A percentile compares a stretch with the other conserved stretches of the same genome.
phyloP scores from a whole-genome alignment of 1,140 invertebrate genomes.

The Cyclina sinensis region DNA sequence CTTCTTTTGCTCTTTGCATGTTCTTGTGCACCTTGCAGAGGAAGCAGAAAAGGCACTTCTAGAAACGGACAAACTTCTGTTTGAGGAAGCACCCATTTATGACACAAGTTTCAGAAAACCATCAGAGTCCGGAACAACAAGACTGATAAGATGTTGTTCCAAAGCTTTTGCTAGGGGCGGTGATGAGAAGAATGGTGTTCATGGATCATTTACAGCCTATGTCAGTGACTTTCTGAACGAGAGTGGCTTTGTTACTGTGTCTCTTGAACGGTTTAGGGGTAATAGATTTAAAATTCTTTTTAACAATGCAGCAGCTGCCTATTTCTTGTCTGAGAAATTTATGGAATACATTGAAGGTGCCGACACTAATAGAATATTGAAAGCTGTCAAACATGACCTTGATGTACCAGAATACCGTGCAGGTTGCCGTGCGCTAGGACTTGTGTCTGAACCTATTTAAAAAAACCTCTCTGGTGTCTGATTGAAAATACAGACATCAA shows the following conservation, averaged over 20 bases:
- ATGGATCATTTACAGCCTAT: background rate
- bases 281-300: slow-evolving; percentile 55
- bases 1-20: slow-evolving; percentile 53
- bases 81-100: slow-evolving; percentile 27
- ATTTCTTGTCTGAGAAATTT: background rate
- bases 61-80: slow-evolving; percentile 20
- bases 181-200: slow-evolving; percentile 64
- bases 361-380: background rate
- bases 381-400: slow-evolving; percentile 33
- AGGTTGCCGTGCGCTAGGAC: slow-evolving; percentile 42
- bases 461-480: background rate
- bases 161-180: slow-evolving; percentile 68
- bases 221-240: slow-evolving; percentile 20
- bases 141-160: slow-evolving; percentile 33
- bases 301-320: slow-evolving; percentile 27
- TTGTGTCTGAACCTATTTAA: slow-evolving; percentile 41
- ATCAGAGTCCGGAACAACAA: no score
- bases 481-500: background rate
- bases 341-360: slow-evolving; percentile 9
- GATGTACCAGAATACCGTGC: background rate
- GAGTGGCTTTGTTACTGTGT: slow-evolving; percentile 27
- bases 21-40: slow-evolving; percentile 36
- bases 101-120: slow-evolving; percentile 20
- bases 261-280: slow-evolving; percentile 41
- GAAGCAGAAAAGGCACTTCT: background rate